Evolutionary conservation across 2,888 invertebrate genomes (phyloP).

Genomic region (Dendrolimus houi): DNA sequence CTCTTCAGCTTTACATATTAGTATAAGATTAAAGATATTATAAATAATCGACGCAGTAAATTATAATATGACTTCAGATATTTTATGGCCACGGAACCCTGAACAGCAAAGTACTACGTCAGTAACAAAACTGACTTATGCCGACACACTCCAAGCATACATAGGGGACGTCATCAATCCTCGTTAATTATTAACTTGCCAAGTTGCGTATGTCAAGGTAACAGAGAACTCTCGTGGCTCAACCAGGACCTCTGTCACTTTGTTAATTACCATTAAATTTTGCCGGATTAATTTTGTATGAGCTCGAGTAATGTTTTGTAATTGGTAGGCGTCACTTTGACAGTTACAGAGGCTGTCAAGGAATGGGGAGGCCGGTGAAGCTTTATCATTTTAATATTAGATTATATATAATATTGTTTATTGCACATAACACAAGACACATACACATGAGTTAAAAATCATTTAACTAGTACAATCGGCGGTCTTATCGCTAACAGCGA

Average conservation of each 20-base stretch:
- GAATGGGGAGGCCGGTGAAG: neutral
- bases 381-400: no score
- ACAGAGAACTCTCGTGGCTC: neutral
- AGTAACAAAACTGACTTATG: conserved; percentile 14
- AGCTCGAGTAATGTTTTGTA: neutral
- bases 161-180: conserved; percentile 51
- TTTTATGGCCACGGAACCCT: neutral
- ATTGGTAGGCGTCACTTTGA: conserved; percentile 8
- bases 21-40: no score
- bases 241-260: conserved; percentile 18
- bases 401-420: no score
- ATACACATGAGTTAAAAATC: no score
- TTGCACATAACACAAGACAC: no score
- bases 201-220: conserved; percentile 18
- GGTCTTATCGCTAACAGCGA: no score
- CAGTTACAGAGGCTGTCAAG: neutral
- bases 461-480: no score
- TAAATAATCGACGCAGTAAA: no score
- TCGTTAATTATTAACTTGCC: conserved; percentile 52
- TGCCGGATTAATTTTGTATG: neutral
- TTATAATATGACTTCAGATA: no score
- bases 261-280: conserved; percentile 14
- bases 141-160: conserved; percentile 18
- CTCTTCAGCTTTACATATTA: no score
- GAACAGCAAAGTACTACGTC: neutral